Base-by-base conservation (phyloP, 2,797 vertebrate species). In the Hephaestus fuliginosus region DNA sequence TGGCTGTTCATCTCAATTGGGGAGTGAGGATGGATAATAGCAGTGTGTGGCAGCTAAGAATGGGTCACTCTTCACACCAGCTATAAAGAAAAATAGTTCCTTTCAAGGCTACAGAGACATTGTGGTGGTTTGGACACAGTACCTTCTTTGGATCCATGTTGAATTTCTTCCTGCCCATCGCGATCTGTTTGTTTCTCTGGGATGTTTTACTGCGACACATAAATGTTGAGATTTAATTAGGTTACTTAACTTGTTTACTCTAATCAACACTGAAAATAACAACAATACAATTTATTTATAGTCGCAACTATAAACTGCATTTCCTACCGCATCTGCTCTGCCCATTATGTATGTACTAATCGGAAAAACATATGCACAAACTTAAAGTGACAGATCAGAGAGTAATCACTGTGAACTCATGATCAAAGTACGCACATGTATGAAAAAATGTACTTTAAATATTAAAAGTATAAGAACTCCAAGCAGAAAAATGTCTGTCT, bases 141-240 rank as follows among this genome's bases (percentile, higher is more conserved):
- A 99, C 98, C 97, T 99, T 99, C 90, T 99, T 98, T 65, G 98
- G 98, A 79, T 99, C 98, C 98, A 99, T 99, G 92, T 99, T 99
- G 95, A 99, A 99, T 89, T 99, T 99, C 94, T 99, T 99, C 88
- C 98, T 97, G 82, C 98, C 98, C 96, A 98, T 98, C 30, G 97
- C 97, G 62, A 99, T 97, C 89, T 99, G 98, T 82, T 98, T 99
- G 91, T 98, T 99, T 90, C 97, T 96, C 93, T 99, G 98, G n/a
- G 96, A 95, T 1, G 97, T 96, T 97, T 99, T 99, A 91, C 98
- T 99, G 76, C 3, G 67, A 89, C 43, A 86, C 66, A 71, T 2
- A 73, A 61, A 58, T 3, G 36, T 14, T 28, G 62, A 81, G 2
- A 41, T 82, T 77, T 41, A 17, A 68, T 43, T 1, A 6, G 18